phyloP scores from a whole-genome alignment of 2,797 vertebrate species.

The Balearica regulorum region DNA sequence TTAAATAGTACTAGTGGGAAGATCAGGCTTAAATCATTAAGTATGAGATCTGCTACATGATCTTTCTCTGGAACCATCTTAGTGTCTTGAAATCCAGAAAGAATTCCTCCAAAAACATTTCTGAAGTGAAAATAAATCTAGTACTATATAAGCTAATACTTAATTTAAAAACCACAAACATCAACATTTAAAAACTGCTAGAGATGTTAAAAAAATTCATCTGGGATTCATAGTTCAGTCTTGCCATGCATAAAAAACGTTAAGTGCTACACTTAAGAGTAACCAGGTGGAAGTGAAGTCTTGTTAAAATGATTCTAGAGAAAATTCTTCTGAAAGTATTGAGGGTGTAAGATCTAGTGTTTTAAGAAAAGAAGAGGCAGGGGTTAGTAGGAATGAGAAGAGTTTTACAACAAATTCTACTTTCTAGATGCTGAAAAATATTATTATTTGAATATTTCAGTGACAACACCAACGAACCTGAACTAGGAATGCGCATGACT shows the following conservation, averaged over 20 bases:
- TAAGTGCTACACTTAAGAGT: neutral
- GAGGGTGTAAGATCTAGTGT: neutral
- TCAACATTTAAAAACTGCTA: neutral
- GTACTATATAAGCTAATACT: slow-evolving; percentile 1
- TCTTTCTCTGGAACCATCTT: neutral
- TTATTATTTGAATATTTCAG: slow-evolving; percentile 38
- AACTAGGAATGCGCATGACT: slow-evolving; percentile 53
- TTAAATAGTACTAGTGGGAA: slow-evolving; percentile 27
- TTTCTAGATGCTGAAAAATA: slow-evolving; percentile 42
- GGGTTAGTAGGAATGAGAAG: slow-evolving; percentile 29
- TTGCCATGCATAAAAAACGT: neutral
- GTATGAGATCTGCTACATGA: neutral
- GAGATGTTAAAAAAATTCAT: neutral
- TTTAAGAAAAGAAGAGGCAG: neutral
- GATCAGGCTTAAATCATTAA: neutral
- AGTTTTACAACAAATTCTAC: neutral
- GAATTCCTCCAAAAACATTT: neutral
- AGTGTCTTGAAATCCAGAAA: slow-evolving; percentile 35
- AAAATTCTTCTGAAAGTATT: slow-evolving; percentile 23
- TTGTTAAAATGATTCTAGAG: slow-evolving; percentile 40
- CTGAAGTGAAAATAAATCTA: slow-evolving; percentile 17
- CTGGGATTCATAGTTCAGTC: neutral
- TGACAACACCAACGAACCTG: slow-evolving; percentile 34
- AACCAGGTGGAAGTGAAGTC: slow-evolving; percentile 20
- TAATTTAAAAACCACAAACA: slow-evolving; percentile 36